Evolutionary conservation across 30 jellyfish, hydroid and myxozoan species (phyloP).

Genomic region (Aurelia sp.): DNA sequence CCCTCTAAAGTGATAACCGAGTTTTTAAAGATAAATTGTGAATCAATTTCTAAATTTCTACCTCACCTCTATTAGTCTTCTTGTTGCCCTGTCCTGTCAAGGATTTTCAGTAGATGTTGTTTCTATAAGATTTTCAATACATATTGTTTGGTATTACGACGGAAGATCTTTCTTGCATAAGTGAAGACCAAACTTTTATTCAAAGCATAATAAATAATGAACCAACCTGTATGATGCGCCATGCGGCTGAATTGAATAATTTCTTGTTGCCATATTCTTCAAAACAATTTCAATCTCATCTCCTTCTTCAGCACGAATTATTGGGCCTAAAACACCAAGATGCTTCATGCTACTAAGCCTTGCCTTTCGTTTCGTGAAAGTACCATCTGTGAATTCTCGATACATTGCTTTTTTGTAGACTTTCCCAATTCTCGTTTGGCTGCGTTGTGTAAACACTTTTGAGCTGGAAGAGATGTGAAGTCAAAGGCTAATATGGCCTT

Average conservation of each 20-base stretch:
- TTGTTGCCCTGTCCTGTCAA: no score
- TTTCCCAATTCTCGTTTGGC: constrained; percentile 68
- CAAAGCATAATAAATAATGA: not conserved
- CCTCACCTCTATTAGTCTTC: no score
- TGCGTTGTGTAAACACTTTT: constrained; percentile 43
- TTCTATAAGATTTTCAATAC: no score
- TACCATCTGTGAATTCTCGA: constrained; percentile 58
- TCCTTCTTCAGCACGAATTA: constrained; percentile 75
- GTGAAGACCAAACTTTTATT: not conserved
- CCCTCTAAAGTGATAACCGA: no score
- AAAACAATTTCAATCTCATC: constrained; percentile 62
- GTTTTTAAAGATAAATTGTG: no score
- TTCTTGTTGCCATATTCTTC: constrained; percentile 69
- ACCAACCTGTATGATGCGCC: constrained; percentile 73
- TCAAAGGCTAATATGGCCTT: not conserved
- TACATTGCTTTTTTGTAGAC: constrained; percentile 80
- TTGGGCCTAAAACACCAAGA: constrained; percentile 75
- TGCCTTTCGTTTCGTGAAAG: constrained; percentile 39
- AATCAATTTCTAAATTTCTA: no score
- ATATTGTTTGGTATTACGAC: no score
- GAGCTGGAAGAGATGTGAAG: constrained; percentile 16
- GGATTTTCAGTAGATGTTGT: no score
- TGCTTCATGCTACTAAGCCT: constrained; percentile 34
- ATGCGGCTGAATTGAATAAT: constrained; percentile 70
- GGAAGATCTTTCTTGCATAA: no score